Percentiles rank a stretch among this genome's conserved stretches.
These are phyloP conservation scores for Tipula lateralis DNA, from an alignment of 2,888 invertebrate species.

Conservation along the genomic window DNA sequence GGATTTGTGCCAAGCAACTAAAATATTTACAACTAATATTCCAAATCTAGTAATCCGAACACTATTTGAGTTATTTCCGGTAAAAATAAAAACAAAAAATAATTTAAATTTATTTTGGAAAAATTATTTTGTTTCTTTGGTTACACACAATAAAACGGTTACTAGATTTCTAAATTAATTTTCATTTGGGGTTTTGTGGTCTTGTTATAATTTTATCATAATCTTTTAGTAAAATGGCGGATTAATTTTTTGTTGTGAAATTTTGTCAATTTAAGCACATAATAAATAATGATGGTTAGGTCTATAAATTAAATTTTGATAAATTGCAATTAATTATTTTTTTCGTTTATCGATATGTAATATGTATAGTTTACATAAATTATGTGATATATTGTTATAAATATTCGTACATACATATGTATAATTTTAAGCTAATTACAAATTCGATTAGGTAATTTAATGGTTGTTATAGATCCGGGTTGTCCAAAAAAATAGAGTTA, in stretches of 20 bases:
- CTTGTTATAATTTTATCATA: neutral
- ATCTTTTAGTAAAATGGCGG: neutral
- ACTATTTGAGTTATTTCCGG: neutral
- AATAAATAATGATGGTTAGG: neutral
- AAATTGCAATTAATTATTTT: neutral
- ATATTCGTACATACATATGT: no score
- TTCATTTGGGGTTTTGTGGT: neutral
- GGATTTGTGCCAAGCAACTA: neutral
- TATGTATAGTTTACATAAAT: neutral
- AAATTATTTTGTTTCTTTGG: neutral
- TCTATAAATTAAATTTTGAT: neutral
- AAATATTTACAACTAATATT: neutral
- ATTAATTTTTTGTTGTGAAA: neutral
- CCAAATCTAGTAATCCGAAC: neutral
- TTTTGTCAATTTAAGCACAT: neutral
- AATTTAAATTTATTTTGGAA: neutral
- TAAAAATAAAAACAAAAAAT: neutral
- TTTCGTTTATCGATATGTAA: neutral
- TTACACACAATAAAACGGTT: no score
- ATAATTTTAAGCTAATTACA: neutral
- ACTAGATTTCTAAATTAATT: neutral
- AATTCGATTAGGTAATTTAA: neutral
- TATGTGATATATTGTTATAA: no score
- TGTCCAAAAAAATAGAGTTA: neutral
- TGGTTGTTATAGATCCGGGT: neutral